Evolutionary conservation across 64 coral and sea anemone species (phyloP).

Genomic region (Pachyseris speciosa): DNA sequence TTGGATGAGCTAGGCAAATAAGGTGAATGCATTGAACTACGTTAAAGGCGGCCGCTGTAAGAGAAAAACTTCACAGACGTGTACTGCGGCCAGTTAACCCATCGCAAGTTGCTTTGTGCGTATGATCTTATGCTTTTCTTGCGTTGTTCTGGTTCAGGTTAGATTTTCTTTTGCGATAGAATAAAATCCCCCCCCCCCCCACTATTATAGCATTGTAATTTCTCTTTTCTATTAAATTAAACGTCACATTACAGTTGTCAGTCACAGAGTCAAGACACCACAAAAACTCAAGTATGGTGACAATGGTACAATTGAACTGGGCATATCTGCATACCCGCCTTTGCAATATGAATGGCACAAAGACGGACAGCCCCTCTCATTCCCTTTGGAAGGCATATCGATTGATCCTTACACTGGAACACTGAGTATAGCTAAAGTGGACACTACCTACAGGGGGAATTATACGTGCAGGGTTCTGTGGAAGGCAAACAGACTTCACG

Average conservation of each 20-base stretch:
- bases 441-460: not conserved
- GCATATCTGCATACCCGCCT: not conserved
- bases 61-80: too few species aligned
- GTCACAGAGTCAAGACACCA: not conserved
- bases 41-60: too few species aligned
- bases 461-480: slow-evolving; percentile 16
- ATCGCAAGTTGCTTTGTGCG: too few species aligned
- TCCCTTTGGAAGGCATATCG: not conserved
- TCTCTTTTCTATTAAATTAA: too few species aligned
- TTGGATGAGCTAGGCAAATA: too few species aligned
- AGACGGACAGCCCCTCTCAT: not conserved
- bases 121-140: too few species aligned
- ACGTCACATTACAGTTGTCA: slow-evolving; percentile 5
- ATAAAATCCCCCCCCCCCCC: too few species aligned
- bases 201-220: too few species aligned
- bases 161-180: too few species aligned
- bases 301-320: slow-evolving; percentile 19
- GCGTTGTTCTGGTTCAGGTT: too few species aligned
- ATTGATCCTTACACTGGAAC: slow-evolving; percentile 12
- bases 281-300: not conserved
- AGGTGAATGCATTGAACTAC: too few species aligned
- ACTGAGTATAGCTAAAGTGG: not conserved
- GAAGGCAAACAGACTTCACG: not conserved
- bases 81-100: too few species aligned
- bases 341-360: not conserved